Percentiles rank a stretch among this genome's conserved stretches.
These are phyloP conservation scores for Cheilinus undulatus DNA, from an alignment of 2,113 vertebrate genomes.

Conservation along the genomic window DNA sequence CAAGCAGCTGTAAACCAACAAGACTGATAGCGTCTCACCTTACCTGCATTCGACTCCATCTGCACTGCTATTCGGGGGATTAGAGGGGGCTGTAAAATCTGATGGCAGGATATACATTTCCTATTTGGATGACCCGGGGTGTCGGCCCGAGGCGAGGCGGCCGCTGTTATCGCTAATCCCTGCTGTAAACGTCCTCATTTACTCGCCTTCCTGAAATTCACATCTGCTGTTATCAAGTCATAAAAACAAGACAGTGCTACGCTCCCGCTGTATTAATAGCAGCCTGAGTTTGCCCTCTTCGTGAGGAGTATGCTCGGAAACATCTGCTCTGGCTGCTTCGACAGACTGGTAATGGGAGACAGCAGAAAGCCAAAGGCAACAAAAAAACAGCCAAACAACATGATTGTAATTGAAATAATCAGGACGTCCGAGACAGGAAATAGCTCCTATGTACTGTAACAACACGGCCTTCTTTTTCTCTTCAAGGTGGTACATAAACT, in stretches of 20 bases:
- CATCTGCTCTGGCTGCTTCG: slow-evolving; percentile 60
- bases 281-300: slow-evolving; percentile 36
- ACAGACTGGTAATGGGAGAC: slow-evolving; percentile 45
- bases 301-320: slow-evolving; percentile 47
- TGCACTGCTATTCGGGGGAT: slow-evolving; percentile 58
- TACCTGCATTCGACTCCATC: slow-evolving; percentile 63
- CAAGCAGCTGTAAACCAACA: slow-evolving; percentile 44
- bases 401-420: slow-evolving; percentile 54
- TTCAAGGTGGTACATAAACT: slow-evolving; percentile 18
- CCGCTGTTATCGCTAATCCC: slow-evolving; percentile 58
- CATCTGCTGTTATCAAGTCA: slow-evolving; percentile 65
- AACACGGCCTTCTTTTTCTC: slow-evolving; percentile 13
- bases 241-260: slow-evolving; percentile 63
- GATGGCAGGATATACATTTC: slow-evolving; percentile 68
- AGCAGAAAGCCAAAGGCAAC: slow-evolving; percentile 58
- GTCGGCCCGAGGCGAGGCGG: slow-evolving; percentile 23
- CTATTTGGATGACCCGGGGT: slow-evolving; percentile 52
- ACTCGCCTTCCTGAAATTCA: slow-evolving; percentile 62
- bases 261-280: slow-evolving; percentile 49
- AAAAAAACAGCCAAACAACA: slow-evolving; percentile 43
- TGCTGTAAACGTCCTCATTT: slow-evolving; percentile 64
- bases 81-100: slow-evolving; percentile 63
- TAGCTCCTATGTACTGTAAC: slow-evolving; percentile 20
- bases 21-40: slow-evolving; percentile 51
- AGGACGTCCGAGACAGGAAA: slow-evolving; percentile 45